Conservation (phyloP, 2,113 vertebrate genomes). For the Caloenas nicobarica region DNA sequence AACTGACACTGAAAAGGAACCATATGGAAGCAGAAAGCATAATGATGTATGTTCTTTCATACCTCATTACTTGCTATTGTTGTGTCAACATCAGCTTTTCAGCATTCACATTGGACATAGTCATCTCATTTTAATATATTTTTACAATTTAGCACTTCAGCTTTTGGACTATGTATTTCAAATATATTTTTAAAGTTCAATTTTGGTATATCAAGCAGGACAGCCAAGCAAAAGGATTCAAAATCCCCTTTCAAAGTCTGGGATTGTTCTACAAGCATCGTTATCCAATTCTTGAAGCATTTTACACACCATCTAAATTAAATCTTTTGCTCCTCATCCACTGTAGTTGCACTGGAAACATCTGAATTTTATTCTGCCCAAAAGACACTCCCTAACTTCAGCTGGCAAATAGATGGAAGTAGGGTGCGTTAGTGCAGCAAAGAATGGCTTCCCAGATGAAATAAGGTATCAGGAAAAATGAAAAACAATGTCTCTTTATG, state of each 20-base stretch:
- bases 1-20: not conserved
- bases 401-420: not conserved
- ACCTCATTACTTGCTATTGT: not conserved
- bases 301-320: not conserved
- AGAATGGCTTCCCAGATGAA: not conserved
- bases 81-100: not conserved
- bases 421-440: not conserved
- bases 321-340: not conserved
- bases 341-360: not conserved
- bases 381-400: not conserved
- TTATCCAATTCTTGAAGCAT: not conserved
- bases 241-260: not conserved
- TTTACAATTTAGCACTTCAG: rapidly evolving
- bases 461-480: not conserved
- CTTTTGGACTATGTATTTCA: not conserved
- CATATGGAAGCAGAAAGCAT: not conserved
- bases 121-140: not conserved
- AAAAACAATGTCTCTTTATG: not conserved
- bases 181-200: not conserved
- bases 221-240: not conserved
- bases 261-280: not conserved
- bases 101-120: rapidly evolving
- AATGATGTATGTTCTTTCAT: not conserved
- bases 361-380: not conserved
- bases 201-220: not conserved